Evolutionary conservation across 2,113 vertebrate genomes (phyloP).

Genomic region (Fulica atra): DNA sequence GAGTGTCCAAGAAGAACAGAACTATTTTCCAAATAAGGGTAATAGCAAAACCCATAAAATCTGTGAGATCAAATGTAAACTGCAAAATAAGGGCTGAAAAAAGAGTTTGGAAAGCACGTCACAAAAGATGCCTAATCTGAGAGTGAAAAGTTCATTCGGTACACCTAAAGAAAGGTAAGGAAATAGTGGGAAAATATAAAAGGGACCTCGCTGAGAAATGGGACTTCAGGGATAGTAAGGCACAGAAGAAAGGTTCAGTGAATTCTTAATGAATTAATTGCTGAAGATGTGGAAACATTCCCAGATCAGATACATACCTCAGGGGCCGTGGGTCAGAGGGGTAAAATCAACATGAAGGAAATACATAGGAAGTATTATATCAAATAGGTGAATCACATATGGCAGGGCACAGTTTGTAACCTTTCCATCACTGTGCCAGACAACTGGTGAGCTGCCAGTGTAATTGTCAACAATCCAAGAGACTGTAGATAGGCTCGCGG

Average conservation of each 20-base stretch:
- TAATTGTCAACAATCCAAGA: background rate
- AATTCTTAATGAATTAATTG: background rate
- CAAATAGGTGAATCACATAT: background rate
- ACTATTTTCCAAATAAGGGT: background rate
- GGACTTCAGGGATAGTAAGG: background rate
- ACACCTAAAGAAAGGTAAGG: background rate
- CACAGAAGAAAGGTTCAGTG: background rate
- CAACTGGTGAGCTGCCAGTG: background rate
- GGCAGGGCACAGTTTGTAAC: background rate
- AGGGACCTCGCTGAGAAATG: background rate
- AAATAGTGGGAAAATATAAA: background rate
- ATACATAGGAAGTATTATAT: background rate
- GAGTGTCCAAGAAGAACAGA: background rate
- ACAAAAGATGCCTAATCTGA: background rate
- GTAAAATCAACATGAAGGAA: background rate
- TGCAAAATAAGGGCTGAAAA: background rate
- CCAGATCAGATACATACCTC: background rate
- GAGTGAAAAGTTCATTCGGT: background rate
- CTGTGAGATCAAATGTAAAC: background rate
- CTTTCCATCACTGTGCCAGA: fast-evolving
- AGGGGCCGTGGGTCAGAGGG: background rate
- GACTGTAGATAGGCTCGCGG: background rate
- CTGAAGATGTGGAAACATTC: background rate
- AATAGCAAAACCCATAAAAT: background rate
- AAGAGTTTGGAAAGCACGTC: background rate